Evolutionary conservation across 2,797 vertebrate genomes (phyloP).

Genomic region (Syndactyla subalaris): DNA sequence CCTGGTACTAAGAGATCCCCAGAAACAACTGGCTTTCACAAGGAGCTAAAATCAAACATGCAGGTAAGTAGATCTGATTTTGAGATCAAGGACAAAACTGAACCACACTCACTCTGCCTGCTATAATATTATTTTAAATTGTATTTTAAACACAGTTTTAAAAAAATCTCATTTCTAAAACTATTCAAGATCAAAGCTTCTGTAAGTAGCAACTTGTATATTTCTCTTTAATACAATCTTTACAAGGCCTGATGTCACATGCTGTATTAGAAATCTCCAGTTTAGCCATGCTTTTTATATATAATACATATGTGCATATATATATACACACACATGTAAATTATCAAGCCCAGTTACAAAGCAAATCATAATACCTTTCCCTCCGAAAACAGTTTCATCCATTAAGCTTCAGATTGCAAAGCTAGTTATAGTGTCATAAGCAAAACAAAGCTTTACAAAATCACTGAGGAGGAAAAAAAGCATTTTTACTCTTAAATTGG

Average conservation of each 20-base stretch:
- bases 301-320: neutral
- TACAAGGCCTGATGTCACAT: neutral
- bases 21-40: neutral
- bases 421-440: neutral
- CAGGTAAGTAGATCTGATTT: neutral
- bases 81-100: neutral
- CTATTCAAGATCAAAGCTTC: neutral
- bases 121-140: neutral
- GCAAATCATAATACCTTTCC: neutral
- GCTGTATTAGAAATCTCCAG: neutral
- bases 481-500: neutral
- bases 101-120: neutral
- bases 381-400: neutral
- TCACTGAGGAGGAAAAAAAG: neutral
- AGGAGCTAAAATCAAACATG: neutral
- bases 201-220: neutral
- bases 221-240: neutral
- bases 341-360: neutral
- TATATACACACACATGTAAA: neutral
- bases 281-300: neutral
- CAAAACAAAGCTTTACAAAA: slow-evolving; percentile 16
- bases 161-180: neutral
- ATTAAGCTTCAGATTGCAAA: neutral
- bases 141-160: neutral
- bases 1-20: neutral